Conservation (phyloP, 1,140 invertebrate species). For the Drosophila murphyi region DNA sequence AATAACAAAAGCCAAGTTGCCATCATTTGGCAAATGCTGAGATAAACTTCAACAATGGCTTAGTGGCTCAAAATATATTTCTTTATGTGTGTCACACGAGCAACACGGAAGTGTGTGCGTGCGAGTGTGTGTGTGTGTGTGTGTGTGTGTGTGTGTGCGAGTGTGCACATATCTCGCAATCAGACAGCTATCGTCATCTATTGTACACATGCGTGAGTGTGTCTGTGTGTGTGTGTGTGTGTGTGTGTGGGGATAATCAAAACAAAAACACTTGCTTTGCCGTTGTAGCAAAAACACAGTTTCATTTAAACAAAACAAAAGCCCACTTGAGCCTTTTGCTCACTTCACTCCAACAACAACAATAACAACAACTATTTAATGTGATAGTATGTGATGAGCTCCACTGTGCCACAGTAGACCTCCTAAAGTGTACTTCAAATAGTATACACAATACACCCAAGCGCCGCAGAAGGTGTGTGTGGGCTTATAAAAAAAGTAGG, state of each 20-base stretch:
- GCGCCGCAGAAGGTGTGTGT: neutral
- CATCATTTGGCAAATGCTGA: conserved; percentile 76
- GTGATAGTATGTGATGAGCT: conserved; percentile 17
- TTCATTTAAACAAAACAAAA: conserved; percentile 82
- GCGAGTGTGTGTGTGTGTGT: conserved; percentile 1
- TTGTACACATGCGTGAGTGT: conserved; percentile 22
- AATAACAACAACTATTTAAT: conserved; percentile 67
- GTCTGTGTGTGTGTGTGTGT: neutral
- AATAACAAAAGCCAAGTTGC: conserved; percentile 52
- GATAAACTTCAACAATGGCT: conserved; percentile 80
- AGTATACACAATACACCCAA: neutral
- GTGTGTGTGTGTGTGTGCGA: conserved; percentile 4
- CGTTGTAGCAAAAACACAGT: conserved; percentile 62
- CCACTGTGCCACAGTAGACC: conserved; percentile 22
- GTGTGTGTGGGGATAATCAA: conserved; percentile 66
- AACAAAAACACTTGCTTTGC: conserved; percentile 67
- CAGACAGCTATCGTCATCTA: conserved; percentile 51
- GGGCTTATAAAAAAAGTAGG: neutral
- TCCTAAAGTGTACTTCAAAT: neutral
- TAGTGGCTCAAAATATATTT: conserved; percentile 75
- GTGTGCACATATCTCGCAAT: conserved; percentile 41
- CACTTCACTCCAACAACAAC: conserved; percentile 41
- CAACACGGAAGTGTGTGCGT: conserved; percentile 4
- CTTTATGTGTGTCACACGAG: conserved; percentile 67
- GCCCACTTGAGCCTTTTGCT: conserved; percentile 76